A percentile compares a stretch with the other conserved stretches of the same genome.
Conservation (phyloP, 1,140 invertebrate species). For the Caerostris extrusa region DNA sequence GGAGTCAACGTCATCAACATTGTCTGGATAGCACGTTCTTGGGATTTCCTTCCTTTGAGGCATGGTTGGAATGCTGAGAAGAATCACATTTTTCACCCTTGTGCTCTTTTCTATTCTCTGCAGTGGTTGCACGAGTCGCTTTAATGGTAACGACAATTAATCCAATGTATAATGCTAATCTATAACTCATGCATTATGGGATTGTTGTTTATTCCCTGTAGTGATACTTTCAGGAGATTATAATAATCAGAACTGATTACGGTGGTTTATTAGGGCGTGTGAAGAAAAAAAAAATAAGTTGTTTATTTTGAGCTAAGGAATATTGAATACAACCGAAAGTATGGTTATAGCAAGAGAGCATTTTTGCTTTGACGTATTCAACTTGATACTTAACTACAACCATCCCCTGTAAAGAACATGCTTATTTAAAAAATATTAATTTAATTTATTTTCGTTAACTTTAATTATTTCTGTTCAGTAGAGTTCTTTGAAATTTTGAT, state of each 20-base stretch:
- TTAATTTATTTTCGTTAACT: too few species aligned
- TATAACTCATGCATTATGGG: background rate
- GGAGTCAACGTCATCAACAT: constrained; percentile 18
- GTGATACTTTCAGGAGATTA: background rate
- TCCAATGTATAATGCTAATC: constrained; percentile 32
- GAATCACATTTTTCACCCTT: constrained; percentile 37
- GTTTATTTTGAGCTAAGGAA: background rate
- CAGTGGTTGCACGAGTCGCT: background rate
- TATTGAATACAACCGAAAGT: too few species aligned
- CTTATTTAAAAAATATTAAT: too few species aligned
- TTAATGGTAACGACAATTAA: constrained; percentile 23
- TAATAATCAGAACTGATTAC: background rate
- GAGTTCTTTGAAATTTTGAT: too few species aligned
- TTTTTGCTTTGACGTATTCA: too few species aligned
- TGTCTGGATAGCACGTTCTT: background rate
- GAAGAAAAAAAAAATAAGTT: background rate
- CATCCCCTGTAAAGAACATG: too few species aligned
- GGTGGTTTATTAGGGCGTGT: background rate
- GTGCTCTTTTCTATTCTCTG: background rate
- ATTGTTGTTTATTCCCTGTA: background rate
- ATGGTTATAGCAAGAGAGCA: too few species aligned
- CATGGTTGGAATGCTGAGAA: constrained; percentile 7
- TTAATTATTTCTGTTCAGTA: too few species aligned
- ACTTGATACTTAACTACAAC: too few species aligned
- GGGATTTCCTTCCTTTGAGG: constrained; percentile 5